Conservation (phyloP, 2,888 invertebrate genomes). For the Dascillus cervinus region DNA sequence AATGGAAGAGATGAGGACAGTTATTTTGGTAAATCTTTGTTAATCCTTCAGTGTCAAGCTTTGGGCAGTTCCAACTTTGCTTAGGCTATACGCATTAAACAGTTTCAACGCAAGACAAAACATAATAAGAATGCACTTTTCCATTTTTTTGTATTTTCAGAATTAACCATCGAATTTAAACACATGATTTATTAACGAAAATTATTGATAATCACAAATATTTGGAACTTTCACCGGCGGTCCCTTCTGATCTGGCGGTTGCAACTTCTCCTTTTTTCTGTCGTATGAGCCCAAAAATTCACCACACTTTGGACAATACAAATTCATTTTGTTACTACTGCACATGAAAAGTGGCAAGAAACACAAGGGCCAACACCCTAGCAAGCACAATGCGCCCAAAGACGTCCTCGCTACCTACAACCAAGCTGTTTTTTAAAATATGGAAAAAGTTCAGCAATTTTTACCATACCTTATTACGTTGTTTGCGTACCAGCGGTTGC, state of each 20-base stretch:
- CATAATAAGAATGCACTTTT: too few species aligned
- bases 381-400: constrained; percentile 32
- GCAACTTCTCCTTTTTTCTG: too few species aligned
- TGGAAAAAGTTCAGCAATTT: constrained; percentile 7
- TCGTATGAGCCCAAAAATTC: constrained; percentile 41
- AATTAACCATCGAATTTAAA: too few species aligned
- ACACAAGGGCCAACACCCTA: constrained; percentile 40
- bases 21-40: too few species aligned
- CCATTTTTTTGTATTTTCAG: too few species aligned
- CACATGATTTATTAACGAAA: too few species aligned
- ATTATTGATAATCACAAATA: neutral
- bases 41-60: too few species aligned
- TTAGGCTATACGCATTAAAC: too few species aligned
- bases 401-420: constrained; percentile 31
- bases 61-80: too few species aligned
- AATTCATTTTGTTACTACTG: constrained; percentile 30
- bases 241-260: too few species aligned
- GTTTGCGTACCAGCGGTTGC: constrained; percentile 33
- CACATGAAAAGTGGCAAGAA: constrained; percentile 36
- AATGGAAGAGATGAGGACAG: too few species aligned
- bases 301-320: constrained; percentile 45
- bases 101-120: too few species aligned
- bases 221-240: neutral
- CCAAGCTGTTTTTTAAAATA: constrained; percentile 1
- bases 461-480: constrained; percentile 32